Evolutionary conservation across 1,140 invertebrate genomes (phyloP).

Genomic region (Danaus plexippus): DNA sequence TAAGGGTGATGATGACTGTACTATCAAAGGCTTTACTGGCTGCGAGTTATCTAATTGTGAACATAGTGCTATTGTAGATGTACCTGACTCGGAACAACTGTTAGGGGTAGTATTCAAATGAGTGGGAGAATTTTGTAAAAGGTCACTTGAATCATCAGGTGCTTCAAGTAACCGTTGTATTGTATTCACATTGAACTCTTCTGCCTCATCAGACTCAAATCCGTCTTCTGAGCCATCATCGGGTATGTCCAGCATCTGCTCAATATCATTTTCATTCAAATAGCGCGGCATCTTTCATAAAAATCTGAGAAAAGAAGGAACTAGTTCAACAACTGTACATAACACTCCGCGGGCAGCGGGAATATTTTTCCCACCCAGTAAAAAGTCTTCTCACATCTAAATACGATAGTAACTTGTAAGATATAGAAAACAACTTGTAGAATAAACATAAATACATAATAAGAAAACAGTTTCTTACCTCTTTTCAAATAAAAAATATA

Average conservation of each 20-base stretch:
- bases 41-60: too few relatives aligned
- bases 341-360: constrained; percentile 25
- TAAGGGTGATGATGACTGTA: constrained; percentile 20
- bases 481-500: too few relatives aligned
- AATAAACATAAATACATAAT: too few relatives aligned
- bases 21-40: constrained; percentile 21
- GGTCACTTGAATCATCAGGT: constrained; percentile 18
- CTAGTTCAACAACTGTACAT: constrained; percentile 26
- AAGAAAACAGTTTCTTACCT: too few relatives aligned
- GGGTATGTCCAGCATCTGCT: constrained; percentile 23
- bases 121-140: too few relatives aligned
- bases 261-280: constrained; percentile 27
- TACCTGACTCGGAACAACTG: constrained; percentile 16
- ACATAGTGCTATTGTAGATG: too few relatives aligned
- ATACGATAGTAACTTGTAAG: constrained; percentile 10
- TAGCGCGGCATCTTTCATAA: constrained; percentile 25
- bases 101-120: constrained; percentile 23
- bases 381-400: too few relatives aligned
- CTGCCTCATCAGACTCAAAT: too few relatives aligned
- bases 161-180: constrained; percentile 26
- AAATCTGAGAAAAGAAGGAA: too few relatives aligned
- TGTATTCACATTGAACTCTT: too few relatives aligned
- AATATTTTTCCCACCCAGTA: constrained; percentile 26
- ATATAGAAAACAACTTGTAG: constrained; percentile 19
- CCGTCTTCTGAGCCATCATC: too few relatives aligned